phyloP scores from a whole-genome alignment of 2,888 invertebrate species.

The Mechanitis messenoides region DNA sequence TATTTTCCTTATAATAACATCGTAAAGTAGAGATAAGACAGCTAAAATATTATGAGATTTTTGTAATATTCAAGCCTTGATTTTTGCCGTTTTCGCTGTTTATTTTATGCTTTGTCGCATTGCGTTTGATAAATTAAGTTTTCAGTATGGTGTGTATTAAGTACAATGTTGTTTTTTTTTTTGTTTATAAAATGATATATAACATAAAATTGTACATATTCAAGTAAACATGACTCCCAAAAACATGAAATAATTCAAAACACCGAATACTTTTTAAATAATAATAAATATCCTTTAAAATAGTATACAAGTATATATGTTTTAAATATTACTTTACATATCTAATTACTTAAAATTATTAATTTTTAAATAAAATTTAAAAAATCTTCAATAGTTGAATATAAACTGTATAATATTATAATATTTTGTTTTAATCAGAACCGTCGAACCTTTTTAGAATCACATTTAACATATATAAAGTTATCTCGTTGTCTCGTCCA shows the following conservation, averaged over 20 bases:
- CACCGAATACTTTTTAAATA: no score
- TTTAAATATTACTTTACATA: no score
- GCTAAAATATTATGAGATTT: constrained; percentile 26
- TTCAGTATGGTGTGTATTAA: background rate
- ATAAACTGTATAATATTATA: no score
- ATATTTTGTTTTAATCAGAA: no score
- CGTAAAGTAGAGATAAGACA: constrained; percentile 27
- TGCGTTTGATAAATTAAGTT: constrained; percentile 2
- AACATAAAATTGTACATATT: no score
- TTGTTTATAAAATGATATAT: background rate
- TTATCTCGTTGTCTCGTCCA: background rate
- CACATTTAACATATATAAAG: background rate
- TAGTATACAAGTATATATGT: no score
- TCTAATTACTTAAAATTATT: no score
- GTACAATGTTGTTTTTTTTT: background rate
- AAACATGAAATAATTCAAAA: no score
- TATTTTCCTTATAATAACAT: constrained; percentile 29
- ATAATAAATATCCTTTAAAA: no score
- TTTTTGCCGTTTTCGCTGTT: constrained; percentile 8
- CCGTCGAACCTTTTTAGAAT: background rate
- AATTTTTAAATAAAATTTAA: no score
- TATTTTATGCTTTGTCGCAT: constrained; percentile 8
- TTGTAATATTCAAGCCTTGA: constrained; percentile 20
- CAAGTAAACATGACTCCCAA: no score
- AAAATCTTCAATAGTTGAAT: no score